These are phyloP conservation scores for Palaemon carinicauda DNA, from an alignment of 1,140 invertebrate genomes.

Conservation along the genomic window DNA sequence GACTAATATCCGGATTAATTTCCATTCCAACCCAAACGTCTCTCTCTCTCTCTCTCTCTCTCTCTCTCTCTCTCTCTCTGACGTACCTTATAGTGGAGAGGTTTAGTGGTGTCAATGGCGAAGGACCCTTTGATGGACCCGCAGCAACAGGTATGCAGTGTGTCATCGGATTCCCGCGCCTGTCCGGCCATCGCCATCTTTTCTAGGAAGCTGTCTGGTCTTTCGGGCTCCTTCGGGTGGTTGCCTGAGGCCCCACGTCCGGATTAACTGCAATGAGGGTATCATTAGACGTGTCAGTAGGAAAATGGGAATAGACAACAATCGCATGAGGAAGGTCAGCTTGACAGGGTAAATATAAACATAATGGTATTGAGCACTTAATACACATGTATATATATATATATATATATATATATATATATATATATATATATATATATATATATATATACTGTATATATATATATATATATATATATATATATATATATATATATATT, in stretches of 20 bases:
- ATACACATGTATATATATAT: too few species aligned
- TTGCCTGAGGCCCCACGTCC: slow-evolving; percentile 66
- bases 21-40: background rate
- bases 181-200: slow-evolving; percentile 68
- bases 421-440: too few species aligned
- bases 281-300: too few species aligned
- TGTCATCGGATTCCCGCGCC: slow-evolving; percentile 60
- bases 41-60: background rate
- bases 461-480: too few species aligned
- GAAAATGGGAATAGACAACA: background rate
- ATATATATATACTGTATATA: too few species aligned
- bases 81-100: slow-evolving; percentile 72
- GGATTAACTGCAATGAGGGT: slow-evolving; percentile 63
- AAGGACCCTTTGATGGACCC: slow-evolving; percentile 60
- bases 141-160: slow-evolving; percentile 49
- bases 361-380: too few species aligned
- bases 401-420: too few species aligned
- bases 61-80: background rate
- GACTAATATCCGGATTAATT: too few species aligned
- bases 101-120: slow-evolving; percentile 72
- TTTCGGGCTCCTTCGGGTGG: slow-evolving; percentile 62
- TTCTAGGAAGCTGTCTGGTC: slow-evolving; percentile 69
- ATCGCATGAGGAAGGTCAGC: background rate
- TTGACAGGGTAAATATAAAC: background rate
- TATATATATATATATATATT: too few species aligned